phyloP scores from a whole-genome alignment of 2,888 invertebrate genomes.

The Abrostola tripartita region DNA sequence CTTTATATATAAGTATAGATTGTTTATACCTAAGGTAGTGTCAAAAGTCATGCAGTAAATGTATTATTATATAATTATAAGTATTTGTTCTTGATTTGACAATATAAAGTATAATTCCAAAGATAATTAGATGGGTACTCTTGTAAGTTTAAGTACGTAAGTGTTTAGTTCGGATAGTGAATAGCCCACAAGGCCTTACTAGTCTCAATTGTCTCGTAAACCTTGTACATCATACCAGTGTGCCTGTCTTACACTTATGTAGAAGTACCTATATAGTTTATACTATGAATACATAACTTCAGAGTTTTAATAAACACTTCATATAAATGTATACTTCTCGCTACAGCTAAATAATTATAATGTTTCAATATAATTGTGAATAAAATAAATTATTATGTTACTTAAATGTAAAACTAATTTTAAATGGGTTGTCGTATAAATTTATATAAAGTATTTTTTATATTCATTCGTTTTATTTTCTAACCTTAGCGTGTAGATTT shows the following conservation, averaged over 20 bases:
- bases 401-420: conserved; percentile 63
- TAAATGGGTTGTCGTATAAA: conserved; percentile 83
- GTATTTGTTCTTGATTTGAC: background rate
- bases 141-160: background rate
- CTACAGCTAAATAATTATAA: conserved; percentile 53
- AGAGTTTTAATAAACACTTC: conserved; percentile 36
- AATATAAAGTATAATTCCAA: background rate
- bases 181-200: conserved; percentile 16
- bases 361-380: conserved; percentile 66
- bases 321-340: conserved; percentile 59
- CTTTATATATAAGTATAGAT: background rate
- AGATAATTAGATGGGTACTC: background rate
- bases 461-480: conserved; percentile 66
- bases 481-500: background rate
- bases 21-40: background rate
- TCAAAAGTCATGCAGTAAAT: background rate
- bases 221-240: conserved; percentile 65
- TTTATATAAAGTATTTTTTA: conserved; percentile 85
- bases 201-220: conserved; percentile 20
- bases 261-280: conserved; percentile 40
- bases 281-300: conserved; percentile 50
- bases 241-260: conserved; percentile 71
- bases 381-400: conserved; percentile 60
- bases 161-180: conserved; percentile 4
- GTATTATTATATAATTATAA: background rate